These are phyloP conservation scores for Paramormyrops kingsleyae DNA, from an alignment of 2,113 vertebrate genomes.

Conservation along the genomic window DNA sequence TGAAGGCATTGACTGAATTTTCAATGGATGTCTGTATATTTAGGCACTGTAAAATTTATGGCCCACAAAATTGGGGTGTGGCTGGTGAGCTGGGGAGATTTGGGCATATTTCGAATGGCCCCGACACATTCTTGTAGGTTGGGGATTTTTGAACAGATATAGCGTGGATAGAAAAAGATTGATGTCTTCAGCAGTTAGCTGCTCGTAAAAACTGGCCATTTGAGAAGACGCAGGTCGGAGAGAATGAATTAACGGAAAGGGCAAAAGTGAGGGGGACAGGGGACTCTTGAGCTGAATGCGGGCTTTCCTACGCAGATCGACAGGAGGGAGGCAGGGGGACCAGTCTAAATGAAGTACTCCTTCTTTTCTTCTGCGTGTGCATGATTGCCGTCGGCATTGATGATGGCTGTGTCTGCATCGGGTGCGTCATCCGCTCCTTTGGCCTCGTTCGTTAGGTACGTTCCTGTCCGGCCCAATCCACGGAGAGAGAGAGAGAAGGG, in stretches of 20 bases:
- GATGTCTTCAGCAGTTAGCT: slow-evolving; percentile 63
- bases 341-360: slow-evolving; percentile 99
- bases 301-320: slow-evolving; percentile 25
- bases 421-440: slow-evolving; percentile 98
- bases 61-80: slow-evolving; percentile 12
- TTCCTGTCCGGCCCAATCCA: slow-evolving; percentile 64
- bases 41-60: slow-evolving; percentile 90
- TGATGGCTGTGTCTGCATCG: slow-evolving; percentile 97
- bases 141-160: slow-evolving; percentile 57
- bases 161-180: slow-evolving; percentile 58
- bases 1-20: slow-evolving; percentile 64
- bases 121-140: slow-evolving; percentile 61
- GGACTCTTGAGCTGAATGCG: slow-evolving; percentile 39
- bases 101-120: slow-evolving; percentile 56
- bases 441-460: slow-evolving; percentile 98
- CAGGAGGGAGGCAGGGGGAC: slow-evolving; percentile 34
- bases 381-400: slow-evolving; percentile 97
- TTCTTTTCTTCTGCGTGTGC: slow-evolving; percentile 98
- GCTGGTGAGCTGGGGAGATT: slow-evolving; percentile 55
- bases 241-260: slow-evolving; percentile 6
- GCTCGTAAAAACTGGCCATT: slow-evolving; percentile 73
- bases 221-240: slow-evolving; percentile 38
- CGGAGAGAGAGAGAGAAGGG: background rate
- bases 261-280: background rate
- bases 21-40: slow-evolving; percentile 90